Evolutionary conservation across 2,888 invertebrate species (phyloP), one percentile per base, ranked within the genome.

Genomic region (Scaptodrosophila latifasciaeformis): DNA sequence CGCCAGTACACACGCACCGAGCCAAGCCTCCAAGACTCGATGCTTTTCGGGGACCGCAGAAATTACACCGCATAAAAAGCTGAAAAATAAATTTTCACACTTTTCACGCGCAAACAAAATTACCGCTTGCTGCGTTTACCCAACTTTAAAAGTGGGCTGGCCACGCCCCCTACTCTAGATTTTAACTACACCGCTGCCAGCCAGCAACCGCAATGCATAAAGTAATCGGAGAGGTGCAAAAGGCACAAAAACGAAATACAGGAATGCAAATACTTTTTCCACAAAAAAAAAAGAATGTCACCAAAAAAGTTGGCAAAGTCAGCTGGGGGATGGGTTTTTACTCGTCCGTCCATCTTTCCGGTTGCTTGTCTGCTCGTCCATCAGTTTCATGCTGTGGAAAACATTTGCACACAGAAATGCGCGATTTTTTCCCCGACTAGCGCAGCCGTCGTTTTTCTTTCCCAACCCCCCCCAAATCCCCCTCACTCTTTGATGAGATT

Each of bases 21-120:
- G n/a, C n/a, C n/a, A n/a, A n/a, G n/a, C n/a, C n/a, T n/a, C n/a
- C n/a, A n/a, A n/a, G n/a, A n/a, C n/a, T n/a, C 40, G 27, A 43
- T 53, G 48, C 55, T 60, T 58, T 34, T n/a, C 13, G 34, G 58
- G 54, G 55, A 56, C 50, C 29, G 47, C 39, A 43, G 49, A 72
- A 75, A 68, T 78, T 71, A 68, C 76, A 68, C 37, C 76, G 63
- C 59, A 67, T 54, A 56, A 59, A 48, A 50, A 67, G 65, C 61
- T 69, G 63, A 58, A 47, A 62, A 72, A 63, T 63, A 63, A 49
- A 75, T 75, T 70, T 76, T 79, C 80, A 76, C 80, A 75, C 74
- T 76, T 67, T 67, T 62, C 67, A 45, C 54, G 56, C 47, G 62
- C 79, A 79, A 76, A 71, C 76, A 71, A 76, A 79, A 74, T 74